A percentile compares a stretch with the other conserved stretches of the same genome.
Evolutionary conservation across 2,113 vertebrate genomes (phyloP).

Genomic region (Chiloscyllium plagiosum): DNA sequence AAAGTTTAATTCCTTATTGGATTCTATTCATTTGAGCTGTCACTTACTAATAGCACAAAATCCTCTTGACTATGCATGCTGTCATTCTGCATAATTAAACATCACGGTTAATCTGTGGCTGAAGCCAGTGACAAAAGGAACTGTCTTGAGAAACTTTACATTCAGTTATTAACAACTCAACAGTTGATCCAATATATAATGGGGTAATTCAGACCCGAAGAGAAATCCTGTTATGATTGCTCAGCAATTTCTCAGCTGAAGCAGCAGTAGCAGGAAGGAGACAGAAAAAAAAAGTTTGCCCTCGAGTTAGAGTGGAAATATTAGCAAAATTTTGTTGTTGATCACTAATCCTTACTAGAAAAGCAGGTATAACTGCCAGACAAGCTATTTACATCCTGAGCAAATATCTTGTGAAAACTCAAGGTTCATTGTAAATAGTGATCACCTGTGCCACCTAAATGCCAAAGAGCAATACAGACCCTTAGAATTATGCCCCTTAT

Average conservation of each 20-base stretch:
- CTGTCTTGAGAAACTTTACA: not conserved
- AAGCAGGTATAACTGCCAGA: not conserved
- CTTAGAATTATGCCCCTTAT: too few species aligned
- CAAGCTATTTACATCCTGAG: not conserved
- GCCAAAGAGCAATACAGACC: not conserved
- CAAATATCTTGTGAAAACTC: not conserved
- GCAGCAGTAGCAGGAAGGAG: not conserved
- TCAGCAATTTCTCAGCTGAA: not conserved
- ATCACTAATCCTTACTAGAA: not conserved
- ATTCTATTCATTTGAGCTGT: not conserved
- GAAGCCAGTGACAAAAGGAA: not conserved
- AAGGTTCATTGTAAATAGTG: not conserved
- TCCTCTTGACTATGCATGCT: not conserved
- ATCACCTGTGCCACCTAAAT: not conserved
- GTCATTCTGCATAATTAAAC: not conserved
- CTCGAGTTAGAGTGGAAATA: not conserved
- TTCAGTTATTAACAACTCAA: not conserved
- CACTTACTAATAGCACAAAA: not conserved
- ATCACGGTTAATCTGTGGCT: not conserved
- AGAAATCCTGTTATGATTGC: not conserved
- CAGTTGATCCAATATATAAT: not conserved
- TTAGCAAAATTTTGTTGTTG: not conserved
- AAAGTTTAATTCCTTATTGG: not conserved
- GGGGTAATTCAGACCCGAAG: not conserved
- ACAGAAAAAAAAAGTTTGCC: not conserved